phyloP scores from a whole-genome alignment of 2,113 vertebrate species.

The Forbesichthys agassizii region DNA sequence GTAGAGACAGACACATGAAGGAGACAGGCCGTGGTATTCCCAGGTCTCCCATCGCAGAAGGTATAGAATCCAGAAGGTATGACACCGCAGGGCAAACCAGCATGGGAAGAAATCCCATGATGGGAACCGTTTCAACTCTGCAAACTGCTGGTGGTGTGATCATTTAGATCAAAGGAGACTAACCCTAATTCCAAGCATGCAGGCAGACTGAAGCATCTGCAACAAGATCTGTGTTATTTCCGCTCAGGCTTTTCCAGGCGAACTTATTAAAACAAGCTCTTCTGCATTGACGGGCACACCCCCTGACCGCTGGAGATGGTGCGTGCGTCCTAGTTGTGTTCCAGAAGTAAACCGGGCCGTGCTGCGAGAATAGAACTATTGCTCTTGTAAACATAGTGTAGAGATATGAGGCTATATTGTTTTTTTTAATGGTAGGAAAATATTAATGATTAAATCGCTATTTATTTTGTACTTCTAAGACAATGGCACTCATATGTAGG shows the following conservation, averaged over 20 bases:
- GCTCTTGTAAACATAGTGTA: background rate
- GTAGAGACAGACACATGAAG: slow-evolving; percentile 55
- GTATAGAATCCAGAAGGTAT: slow-evolving; percentile 45
- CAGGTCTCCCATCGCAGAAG: slow-evolving; percentile 65
- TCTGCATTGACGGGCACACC: slow-evolving; percentile 48
- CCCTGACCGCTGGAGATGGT: slow-evolving; percentile 50
- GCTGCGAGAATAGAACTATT: background rate
- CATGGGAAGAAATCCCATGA: slow-evolving; percentile 50
- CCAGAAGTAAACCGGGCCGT: slow-evolving; percentile 22
- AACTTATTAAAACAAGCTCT: slow-evolving; percentile 64
- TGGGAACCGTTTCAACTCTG: slow-evolving; percentile 39
- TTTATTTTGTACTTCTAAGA: too few relatives aligned
- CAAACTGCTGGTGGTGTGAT: slow-evolving; percentile 62
- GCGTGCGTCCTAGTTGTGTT: slow-evolving; percentile 28
- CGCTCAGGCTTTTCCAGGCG: slow-evolving; percentile 52
- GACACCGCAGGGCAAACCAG: slow-evolving; percentile 26
- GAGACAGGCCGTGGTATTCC: slow-evolving; percentile 52
- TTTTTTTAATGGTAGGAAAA: too few relatives aligned
- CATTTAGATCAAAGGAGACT: slow-evolving; percentile 67
- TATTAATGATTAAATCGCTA: too few relatives aligned
- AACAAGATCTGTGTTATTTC: slow-evolving; percentile 53
- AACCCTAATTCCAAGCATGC: slow-evolving; percentile 65
- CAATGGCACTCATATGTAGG: too few relatives aligned
- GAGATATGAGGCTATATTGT: background rate
- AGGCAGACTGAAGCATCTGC: slow-evolving; percentile 65